These are phyloP conservation scores for Murina feae DNA, from an alignment of 2,113 vertebrate species.

Conservation along the genomic window DNA sequence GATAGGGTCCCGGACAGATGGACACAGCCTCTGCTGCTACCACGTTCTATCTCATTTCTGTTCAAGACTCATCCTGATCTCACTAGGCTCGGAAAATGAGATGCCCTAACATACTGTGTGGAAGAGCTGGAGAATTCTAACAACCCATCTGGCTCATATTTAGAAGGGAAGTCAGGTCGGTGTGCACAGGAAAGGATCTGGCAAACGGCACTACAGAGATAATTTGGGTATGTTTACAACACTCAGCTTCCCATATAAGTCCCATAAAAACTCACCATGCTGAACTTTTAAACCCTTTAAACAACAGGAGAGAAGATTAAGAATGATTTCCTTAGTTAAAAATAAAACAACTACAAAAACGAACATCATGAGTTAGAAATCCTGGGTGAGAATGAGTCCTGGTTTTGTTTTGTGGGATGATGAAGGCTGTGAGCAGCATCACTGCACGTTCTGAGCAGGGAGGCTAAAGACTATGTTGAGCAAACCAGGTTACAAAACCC, in stretches of 20 bases:
- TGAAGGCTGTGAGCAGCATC: neutral
- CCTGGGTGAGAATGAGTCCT: neutral
- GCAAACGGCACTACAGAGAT: neutral
- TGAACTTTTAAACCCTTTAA: conserved; percentile 53
- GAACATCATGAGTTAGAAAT: neutral
- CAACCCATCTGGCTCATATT: neutral
- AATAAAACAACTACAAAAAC: conserved; percentile 23
- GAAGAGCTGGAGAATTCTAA: neutral
- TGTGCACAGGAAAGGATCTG: neutral
- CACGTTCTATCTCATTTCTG: neutral
- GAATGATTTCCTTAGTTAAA: conserved; percentile 56
- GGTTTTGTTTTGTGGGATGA: neutral
- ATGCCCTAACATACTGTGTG: neutral
- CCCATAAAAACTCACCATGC: conserved; percentile 46
- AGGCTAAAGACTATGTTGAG: neutral
- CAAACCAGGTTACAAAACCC: neutral
- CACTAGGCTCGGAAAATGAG: neutral
- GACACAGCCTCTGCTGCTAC: neutral
- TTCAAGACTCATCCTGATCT: neutral
- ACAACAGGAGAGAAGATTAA: conserved; percentile 22
- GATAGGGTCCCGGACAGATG: neutral
- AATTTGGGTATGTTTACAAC: conserved; percentile 50
- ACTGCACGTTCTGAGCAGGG: neutral
- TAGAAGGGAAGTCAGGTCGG: neutral
- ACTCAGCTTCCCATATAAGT: conserved; percentile 25